Percentiles rank a stretch among this genome's conserved stretches.
Evolutionary conservation across 2,888 invertebrate genomes (phyloP).

Genomic region (Nematopogon swammerdamellus): DNA sequence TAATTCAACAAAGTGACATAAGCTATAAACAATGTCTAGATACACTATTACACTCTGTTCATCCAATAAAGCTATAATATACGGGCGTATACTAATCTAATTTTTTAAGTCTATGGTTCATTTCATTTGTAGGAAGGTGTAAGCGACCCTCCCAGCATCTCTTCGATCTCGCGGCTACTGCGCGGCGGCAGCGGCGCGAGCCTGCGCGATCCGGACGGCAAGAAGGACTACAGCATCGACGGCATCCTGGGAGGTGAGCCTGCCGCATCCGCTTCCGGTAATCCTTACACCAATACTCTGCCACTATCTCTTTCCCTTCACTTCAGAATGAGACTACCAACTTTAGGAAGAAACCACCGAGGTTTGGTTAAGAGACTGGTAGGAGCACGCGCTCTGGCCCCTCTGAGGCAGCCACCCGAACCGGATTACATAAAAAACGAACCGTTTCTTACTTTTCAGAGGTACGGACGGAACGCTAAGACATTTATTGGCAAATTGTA

Average conservation of each 20-base stretch:
- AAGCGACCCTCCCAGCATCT: slow-evolving; percentile 92
- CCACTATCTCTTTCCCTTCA: no score
- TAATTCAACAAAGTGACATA: no score
- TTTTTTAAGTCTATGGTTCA: not conserved
- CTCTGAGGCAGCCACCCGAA: no score
- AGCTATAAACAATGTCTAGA: not conserved
- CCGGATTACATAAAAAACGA: no score
- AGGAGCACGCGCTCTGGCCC: no score
- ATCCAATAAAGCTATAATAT: not conserved
- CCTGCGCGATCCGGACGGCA: slow-evolving; percentile 72
- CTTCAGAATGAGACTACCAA: no score
- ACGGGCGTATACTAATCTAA: not conserved
- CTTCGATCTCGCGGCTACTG: slow-evolving; percentile 87
- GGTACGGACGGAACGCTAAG: no score
- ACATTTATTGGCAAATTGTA: no score
- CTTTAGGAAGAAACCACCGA: no score
- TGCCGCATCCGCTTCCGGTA: not conserved
- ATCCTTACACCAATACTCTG: no score
- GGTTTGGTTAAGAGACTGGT: no score
- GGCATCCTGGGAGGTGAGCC: slow-evolving; percentile 75
- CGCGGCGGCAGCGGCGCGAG: slow-evolving; percentile 66
- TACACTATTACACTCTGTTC: not conserved
- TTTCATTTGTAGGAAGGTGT: slow-evolving; percentile 71
- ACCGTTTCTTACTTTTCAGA: no score
- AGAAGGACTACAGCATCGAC: slow-evolving; percentile 88